These are phyloP conservation scores for Syrista parreyssii DNA, from an alignment of 2,888 invertebrate species.

Conservation along the genomic window DNA sequence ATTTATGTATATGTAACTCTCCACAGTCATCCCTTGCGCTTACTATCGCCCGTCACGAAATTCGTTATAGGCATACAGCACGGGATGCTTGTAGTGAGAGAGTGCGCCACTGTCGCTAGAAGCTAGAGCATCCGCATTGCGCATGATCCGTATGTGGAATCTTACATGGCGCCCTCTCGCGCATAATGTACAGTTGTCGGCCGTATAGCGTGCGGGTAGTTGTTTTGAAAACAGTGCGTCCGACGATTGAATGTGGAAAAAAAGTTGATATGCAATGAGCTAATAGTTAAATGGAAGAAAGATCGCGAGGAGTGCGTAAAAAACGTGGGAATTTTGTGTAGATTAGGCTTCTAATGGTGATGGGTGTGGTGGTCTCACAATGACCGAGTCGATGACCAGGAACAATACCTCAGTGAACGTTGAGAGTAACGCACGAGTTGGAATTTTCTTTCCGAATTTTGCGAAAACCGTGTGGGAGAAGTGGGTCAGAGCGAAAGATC, in stretches of 20 bases:
- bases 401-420: neutral
- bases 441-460: slow-evolving; percentile 21
- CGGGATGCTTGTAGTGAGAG: neutral
- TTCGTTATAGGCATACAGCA: neutral
- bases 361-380: neutral
- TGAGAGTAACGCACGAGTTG: neutral
- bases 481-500: slow-evolving; percentile 41
- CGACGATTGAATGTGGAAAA: neutral
- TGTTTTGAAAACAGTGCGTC: neutral
- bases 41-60: neutral
- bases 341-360: neutral
- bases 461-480: slow-evolving; percentile 26
- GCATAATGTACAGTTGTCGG: neutral
- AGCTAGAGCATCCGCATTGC: neutral
- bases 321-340: neutral
- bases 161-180: neutral
- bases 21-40: neutral
- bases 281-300: neutral
- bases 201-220: neutral
- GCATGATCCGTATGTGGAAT: neutral
- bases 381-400: neutral
- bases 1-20: neutral
- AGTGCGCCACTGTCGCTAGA: neutral
- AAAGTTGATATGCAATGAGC: neutral
- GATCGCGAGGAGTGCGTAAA: neutral